These are phyloP conservation scores for Ictidomys tridecemlineatus DNA, from an alignment of 2,113 vertebrate genomes.

Conservation along the genomic window DNA sequence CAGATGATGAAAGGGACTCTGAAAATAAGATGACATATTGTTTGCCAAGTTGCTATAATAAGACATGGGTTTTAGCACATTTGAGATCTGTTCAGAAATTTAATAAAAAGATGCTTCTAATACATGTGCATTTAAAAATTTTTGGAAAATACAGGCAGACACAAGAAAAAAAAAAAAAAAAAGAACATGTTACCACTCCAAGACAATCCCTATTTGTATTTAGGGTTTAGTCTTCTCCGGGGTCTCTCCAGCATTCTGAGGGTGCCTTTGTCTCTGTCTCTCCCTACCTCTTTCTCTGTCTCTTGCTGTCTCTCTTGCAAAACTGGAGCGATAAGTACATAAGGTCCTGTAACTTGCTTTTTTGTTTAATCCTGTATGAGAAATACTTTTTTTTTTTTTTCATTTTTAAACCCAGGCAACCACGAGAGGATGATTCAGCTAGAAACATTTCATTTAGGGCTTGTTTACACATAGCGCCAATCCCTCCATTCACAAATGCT, in stretches of 20 bases:
- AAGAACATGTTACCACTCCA: no score
- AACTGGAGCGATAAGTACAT: neutral
- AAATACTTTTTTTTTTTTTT: neutral
- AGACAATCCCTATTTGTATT: neutral
- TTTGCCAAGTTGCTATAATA: neutral
- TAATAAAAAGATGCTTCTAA: neutral
- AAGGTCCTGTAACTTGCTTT: neutral
- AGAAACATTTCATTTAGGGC: neutral
- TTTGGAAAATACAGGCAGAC: neutral
- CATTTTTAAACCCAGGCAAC: conserved; percentile 16
- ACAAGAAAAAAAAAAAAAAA: neutral
- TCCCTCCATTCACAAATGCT: neutral
- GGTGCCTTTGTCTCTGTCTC: neutral
- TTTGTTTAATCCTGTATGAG: conserved; percentile 29
- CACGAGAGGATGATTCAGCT: neutral
- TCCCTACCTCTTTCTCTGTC: neutral
- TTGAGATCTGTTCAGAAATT: neutral
- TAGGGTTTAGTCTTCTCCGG: neutral
- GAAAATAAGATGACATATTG: conserved; percentile 10
- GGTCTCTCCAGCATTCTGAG: neutral
- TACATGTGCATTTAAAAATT: neutral
- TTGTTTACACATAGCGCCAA: neutral
- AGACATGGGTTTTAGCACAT: neutral
- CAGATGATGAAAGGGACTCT: neutral
- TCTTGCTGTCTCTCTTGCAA: neutral